Conservation (phyloP, 2,888 invertebrate genomes). For the Thyatira batis region DNA sequence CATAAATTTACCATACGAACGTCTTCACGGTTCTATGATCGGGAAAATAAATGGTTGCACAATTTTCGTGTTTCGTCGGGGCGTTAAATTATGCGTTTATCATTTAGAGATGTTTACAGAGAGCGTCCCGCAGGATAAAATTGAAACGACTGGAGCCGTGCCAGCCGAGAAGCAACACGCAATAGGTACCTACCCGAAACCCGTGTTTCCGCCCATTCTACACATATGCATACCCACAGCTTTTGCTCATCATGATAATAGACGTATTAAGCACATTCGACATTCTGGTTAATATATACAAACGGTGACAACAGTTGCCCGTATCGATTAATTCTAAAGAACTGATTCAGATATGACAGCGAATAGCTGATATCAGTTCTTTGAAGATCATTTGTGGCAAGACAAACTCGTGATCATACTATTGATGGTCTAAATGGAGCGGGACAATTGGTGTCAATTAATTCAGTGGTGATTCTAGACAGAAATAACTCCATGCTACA, state of each 20-base stretch:
- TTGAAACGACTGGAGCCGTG: conserved; percentile 79
- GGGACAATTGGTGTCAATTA: conserved; percentile 45
- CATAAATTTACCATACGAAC: conserved; percentile 62
- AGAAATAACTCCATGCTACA: neutral
- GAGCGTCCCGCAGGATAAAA: conserved; percentile 69
- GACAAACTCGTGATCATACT: conserved; percentile 26
- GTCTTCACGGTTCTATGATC: conserved; percentile 66
- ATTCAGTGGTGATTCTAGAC: neutral
- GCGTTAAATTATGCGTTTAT: conserved; percentile 80
- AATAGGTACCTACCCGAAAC: conserved; percentile 23
- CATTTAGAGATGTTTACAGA: conserved; percentile 80
- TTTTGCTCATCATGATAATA: neutral
- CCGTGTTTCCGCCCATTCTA: neutral
- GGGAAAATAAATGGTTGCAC: conserved; percentile 70
- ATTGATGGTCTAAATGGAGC: conserved; percentile 28
- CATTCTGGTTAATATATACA: neutral
- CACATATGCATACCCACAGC: neutral
- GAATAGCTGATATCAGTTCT: neutral
- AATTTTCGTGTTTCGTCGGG: conserved; percentile 69
- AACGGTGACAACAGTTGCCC: neutral
- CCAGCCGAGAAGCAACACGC: conserved; percentile 59
- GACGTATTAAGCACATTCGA: neutral
- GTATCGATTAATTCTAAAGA: too few relatives aligned
- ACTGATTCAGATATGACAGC: too few relatives aligned
- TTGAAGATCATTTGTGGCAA: conserved; percentile 23